phyloP scores from a whole-genome alignment of 2,113 vertebrate genomes.

The Dipodomys merriami region DNA sequence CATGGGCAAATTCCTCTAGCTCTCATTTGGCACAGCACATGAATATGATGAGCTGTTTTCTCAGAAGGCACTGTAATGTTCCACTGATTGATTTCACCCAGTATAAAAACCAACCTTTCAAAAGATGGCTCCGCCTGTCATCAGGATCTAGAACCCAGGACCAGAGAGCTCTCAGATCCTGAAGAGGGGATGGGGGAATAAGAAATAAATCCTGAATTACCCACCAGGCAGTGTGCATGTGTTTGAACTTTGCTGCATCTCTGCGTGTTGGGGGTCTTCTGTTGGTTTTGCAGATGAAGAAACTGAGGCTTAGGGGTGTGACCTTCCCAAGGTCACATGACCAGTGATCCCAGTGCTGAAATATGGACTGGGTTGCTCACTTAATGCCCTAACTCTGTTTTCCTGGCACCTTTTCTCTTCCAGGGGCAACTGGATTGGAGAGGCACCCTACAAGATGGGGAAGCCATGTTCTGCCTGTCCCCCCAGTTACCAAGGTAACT shows the following conservation, averaged over 20 bases:
- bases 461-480: slow-evolving; percentile 92
- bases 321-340: neutral
- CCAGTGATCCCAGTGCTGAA: neutral
- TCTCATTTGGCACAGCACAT: no score
- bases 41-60: neutral
- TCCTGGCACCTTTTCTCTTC: slow-evolving; percentile 75
- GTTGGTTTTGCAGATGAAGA: neutral
- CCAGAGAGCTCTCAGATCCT: neutral
- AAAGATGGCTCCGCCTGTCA: neutral
- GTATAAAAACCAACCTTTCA: neutral
- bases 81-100: neutral
- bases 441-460: slow-evolving; percentile 91
- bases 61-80: neutral
- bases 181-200: neutral
- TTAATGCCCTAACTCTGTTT: neutral
- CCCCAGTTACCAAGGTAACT: slow-evolving; percentile 88
- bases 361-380: neutral
- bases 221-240: fast-evolving
- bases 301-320: neutral
- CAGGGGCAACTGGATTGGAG: slow-evolving; percentile 95
- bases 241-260: neutral
- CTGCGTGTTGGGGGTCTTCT: neutral
- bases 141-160: neutral
- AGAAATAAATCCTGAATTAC: neutral
- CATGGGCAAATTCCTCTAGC: neutral